Base-by-base conservation (phyloP, 2,113 vertebrate species). In the Istiophorus platypterus region DNA sequence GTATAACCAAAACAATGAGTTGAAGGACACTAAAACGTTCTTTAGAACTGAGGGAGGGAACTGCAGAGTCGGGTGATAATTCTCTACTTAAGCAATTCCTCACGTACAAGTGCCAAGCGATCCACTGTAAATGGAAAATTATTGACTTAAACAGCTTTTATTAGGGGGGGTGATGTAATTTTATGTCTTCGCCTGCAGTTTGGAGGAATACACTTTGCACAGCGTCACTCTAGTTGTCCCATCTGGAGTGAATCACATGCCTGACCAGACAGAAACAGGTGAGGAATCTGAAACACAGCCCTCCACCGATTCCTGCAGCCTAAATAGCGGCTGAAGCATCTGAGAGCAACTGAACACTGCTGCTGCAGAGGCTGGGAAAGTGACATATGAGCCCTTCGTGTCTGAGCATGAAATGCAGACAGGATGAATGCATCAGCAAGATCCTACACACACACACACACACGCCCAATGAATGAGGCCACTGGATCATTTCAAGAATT, bases 271-370 rank as follows among this genome's bases (percentile, higher is more conserved):
- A 78, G 76, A 85, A 80, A 49, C 75, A 70, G 82, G 82, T 76
- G 75, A 82, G 62, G 77, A 82, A 86, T 84, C 83, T 81, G 42
- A 82, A 77, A 72, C 52, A 17, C 12, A 42, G 58, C 27, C 39
- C 7, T 59, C 13, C 57, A 41, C 27, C 10, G 3, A 64, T 66
- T 83, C 76, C 81, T 79, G 59, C 76, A 37, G 81, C 74, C 88
- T 71, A 69, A 61, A 70, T 80, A 39, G 31, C 76, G 3, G 22
- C 65, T 29, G 65, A 76, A 81, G 80, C 69, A 26, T 81, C 67
- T 27, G 34, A 2, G 61, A 64, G 78, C 77, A 27, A 8, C 57
- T 42, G 39, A 65, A 65, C 13, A 52, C 61, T 22, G 56, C 75
- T 24, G 62, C 76, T 72, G 22, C 62, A 20, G 3, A 42, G 12